These are phyloP conservation scores for Jacana jacana DNA, from an alignment of 2,113 vertebrate species.

Conservation along the genomic window DNA sequence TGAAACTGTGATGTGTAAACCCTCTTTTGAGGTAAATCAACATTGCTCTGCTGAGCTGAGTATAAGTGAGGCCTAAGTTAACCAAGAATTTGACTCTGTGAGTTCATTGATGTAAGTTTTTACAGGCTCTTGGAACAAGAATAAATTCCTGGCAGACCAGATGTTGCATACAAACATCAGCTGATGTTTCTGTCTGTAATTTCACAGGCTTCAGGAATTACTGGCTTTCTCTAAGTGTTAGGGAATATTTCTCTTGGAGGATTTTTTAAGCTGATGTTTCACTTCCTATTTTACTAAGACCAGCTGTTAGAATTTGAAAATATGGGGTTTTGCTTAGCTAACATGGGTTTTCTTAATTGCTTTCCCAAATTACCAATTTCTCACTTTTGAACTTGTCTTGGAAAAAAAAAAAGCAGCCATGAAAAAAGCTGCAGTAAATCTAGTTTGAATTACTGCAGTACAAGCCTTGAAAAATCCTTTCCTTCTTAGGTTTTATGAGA, in stretches of 20 bases:
- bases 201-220: neutral
- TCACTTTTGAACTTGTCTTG: neutral
- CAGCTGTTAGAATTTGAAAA: neutral
- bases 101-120: neutral
- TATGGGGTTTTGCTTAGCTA: neutral
- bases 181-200: neutral
- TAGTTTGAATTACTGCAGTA: neutral
- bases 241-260: neutral
- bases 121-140: neutral
- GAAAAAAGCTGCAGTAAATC: neutral
- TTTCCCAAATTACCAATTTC: neutral
- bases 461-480: neutral
- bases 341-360: neutral
- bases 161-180: neutral
- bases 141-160: neutral
- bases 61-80: neutral
- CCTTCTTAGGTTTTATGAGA: neutral
- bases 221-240: neutral
- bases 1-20: neutral
- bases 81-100: neutral
- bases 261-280: neutral
- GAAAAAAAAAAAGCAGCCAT: neutral
- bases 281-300: neutral
- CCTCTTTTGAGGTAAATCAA: conserved; percentile 6
- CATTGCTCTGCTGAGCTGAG: neutral